These are phyloP conservation scores for Cerastis leucographa DNA, from an alignment of 2,888 invertebrate species.

Conservation along the genomic window DNA sequence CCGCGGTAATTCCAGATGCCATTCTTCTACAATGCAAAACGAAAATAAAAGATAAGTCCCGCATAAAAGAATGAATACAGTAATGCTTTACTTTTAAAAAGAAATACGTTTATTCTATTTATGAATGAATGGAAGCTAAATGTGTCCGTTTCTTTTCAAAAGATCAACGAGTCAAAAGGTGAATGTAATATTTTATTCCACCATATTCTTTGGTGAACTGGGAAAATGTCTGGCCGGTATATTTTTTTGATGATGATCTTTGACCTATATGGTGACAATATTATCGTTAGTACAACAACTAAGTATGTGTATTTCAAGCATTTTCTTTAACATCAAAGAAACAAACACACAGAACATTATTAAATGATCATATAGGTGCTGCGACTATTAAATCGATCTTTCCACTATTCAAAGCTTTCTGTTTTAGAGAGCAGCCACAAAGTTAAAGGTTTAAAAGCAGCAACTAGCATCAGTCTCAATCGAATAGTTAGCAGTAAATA, in stretches of 20 bases:
- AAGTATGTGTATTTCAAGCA: background rate
- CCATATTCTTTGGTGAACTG: conserved; percentile 28
- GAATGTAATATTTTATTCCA: conserved; percentile 48
- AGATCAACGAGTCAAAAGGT: conserved; percentile 49
- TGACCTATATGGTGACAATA: background rate
- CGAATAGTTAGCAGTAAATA: background rate
- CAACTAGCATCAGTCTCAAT: conserved; percentile 23
- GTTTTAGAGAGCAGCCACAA: background rate
- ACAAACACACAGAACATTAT: background rate
- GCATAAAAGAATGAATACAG: conserved; percentile 56
- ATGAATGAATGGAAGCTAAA: conserved; percentile 52
- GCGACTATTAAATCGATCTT: background rate
- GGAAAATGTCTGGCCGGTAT: background rate
- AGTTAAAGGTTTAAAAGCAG: conserved; percentile 9
- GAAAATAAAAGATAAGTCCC: conserved; percentile 64
- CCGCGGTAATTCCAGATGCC: conserved; percentile 56
- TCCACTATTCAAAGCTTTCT: background rate
- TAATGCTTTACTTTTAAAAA: conserved; percentile 57
- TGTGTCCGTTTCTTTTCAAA: conserved; percentile 52
- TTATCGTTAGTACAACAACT: background rate
- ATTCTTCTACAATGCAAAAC: conserved; percentile 65
- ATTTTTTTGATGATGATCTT: conserved; percentile 17
- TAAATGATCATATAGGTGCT: background rate
- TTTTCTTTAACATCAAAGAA: background rate
- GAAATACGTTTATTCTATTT: conserved; percentile 57